phyloP scores from a whole-genome alignment of 2,888 invertebrate species.

The Dysmachus trigonus region DNA sequence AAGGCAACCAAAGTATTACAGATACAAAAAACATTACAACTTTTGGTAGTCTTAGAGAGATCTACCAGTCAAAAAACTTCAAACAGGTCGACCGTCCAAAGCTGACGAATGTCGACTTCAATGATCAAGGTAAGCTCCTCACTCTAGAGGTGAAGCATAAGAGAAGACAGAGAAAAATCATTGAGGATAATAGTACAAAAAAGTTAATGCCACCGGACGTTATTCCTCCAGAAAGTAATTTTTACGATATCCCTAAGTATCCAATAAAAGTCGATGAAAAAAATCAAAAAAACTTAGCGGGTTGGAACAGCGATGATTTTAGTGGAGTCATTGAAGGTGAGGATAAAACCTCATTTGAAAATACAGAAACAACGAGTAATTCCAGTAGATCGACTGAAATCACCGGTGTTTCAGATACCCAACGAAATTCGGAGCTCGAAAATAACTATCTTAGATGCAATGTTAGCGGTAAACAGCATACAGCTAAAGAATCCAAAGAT shows the following conservation, averaged over 20 bases:
- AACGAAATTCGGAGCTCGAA: slow-evolving; percentile 54
- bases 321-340: slow-evolving; percentile 48
- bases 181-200: slow-evolving; percentile 53
- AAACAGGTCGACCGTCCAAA: slow-evolving; percentile 64
- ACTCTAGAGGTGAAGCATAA: slow-evolving; percentile 79
- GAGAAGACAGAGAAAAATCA: slow-evolving; percentile 71
- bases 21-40: slow-evolving; percentile 52
- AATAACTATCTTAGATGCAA: slow-evolving; percentile 2
- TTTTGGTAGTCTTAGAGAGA: slow-evolving; percentile 77
- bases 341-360: slow-evolving; percentile 38
- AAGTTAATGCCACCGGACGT: slow-evolving; percentile 72
- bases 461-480: not conserved
- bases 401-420: slow-evolving; percentile 60
- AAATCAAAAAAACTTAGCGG: slow-evolving; percentile 71
- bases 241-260: slow-evolving; percentile 47
- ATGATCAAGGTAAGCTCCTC: slow-evolving; percentile 69
- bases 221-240: slow-evolving; percentile 66
- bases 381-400: slow-evolving; percentile 63
- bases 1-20: not conserved
- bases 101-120: slow-evolving; percentile 52
- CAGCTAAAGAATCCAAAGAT: not conserved
- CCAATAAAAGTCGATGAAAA: slow-evolving; percentile 53
- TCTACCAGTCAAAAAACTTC: slow-evolving; percentile 73
- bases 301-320: slow-evolving; percentile 69
- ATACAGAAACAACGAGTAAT: slow-evolving; percentile 59